Evolutionary conservation across 2,797 vertebrate genomes (phyloP).

Genomic region (Sebastes paucispinis): DNA sequence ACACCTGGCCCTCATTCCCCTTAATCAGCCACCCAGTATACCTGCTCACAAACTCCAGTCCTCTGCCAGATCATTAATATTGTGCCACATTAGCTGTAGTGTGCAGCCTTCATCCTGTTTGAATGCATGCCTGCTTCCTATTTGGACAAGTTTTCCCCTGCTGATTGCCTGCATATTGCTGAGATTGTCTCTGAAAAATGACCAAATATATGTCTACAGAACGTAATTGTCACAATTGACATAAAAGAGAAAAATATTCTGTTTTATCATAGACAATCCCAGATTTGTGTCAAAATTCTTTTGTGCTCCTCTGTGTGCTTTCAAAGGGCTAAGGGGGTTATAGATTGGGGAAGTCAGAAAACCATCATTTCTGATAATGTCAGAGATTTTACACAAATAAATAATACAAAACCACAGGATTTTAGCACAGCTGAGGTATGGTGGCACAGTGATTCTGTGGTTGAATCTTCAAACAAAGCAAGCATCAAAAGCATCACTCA

Average conservation of each 20-base stretch:
- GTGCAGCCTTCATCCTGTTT: not conserved
- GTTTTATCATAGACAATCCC: not conserved
- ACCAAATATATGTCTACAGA: not conserved
- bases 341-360: not conserved
- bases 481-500: not conserved
- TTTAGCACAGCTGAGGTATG: not conserved
- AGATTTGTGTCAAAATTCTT: not conserved
- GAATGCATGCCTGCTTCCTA: not conserved
- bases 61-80: constrained; percentile 8
- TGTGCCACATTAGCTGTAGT: constrained; percentile 3
- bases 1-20: constrained; percentile 15
- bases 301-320: not conserved
- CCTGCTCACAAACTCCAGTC: not conserved
- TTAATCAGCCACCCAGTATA: constrained; percentile 5
- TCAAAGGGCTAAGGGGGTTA: not conserved
- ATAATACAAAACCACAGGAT: not conserved
- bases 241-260: not conserved
- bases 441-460: not conserved
- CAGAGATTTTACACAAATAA: not conserved
- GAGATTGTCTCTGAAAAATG: not conserved
- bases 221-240: not conserved
- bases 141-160: not conserved
- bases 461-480: not conserved
- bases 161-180: not conserved
- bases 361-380: not conserved